phyloP scores from a whole-genome alignment of 2,797 vertebrate species.

The Lepilemur ruficaudatus region DNA sequence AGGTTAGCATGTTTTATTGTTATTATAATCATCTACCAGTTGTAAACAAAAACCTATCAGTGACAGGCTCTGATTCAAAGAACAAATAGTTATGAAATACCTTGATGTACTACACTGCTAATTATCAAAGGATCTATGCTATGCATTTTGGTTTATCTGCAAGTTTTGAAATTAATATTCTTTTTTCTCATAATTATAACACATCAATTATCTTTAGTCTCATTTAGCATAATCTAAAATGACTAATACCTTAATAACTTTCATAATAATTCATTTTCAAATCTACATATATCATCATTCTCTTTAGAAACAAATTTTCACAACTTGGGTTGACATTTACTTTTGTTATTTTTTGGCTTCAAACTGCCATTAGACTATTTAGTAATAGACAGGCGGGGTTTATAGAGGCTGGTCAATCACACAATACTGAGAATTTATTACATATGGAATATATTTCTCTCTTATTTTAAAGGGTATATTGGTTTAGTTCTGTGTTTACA shows the following conservation, averaged over 20 bases:
- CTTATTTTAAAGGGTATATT: background rate
- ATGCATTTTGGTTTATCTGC: background rate
- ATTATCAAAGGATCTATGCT: background rate
- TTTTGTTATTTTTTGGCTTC: background rate
- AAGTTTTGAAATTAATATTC: background rate
- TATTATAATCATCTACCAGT: background rate
- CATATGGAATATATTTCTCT: background rate
- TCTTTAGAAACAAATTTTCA: background rate
- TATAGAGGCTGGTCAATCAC: background rate
- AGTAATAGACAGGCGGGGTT: background rate
- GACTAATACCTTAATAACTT: background rate
- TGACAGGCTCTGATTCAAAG: background rate
- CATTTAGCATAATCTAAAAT: background rate
- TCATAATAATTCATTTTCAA: background rate
- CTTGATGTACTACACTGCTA: background rate
- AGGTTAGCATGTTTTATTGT: background rate
- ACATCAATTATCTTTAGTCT: background rate
- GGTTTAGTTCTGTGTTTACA: background rate
- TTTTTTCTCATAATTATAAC: background rate
- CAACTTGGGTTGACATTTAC: background rate
- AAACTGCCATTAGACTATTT: background rate
- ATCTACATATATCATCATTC: background rate
- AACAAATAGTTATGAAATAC: conserved; percentile 43
- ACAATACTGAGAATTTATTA: background rate
- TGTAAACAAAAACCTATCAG: background rate